Evolutionary conservation across 2,113 vertebrate species (phyloP).

Genomic region (Illadopsis cleaveri): DNA sequence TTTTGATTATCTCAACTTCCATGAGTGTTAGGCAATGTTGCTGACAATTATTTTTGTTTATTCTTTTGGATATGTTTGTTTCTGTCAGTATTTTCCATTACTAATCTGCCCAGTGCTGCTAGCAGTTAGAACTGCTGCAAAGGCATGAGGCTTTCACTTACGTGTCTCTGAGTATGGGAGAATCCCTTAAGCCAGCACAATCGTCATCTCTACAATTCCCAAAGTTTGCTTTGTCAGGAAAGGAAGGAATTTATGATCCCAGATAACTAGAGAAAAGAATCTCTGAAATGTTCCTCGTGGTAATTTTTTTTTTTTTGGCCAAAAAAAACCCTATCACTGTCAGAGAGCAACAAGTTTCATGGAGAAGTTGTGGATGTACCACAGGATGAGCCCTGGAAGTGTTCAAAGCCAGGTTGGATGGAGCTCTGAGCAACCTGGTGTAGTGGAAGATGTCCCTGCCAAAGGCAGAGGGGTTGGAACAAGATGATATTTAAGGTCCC

Average conservation of each 20-base stretch:
- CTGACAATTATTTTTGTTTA: background rate
- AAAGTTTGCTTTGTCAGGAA: background rate
- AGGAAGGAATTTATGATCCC: background rate
- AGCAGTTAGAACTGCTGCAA: background rate
- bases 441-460: background rate
- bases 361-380: background rate
- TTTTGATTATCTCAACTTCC: background rate
- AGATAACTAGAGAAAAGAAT: background rate
- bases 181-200: background rate
- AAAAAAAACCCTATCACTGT: background rate
- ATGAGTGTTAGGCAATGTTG: background rate
- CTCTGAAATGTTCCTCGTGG: background rate
- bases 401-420: background rate
- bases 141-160: background rate
- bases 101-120: background rate
- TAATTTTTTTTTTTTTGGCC: background rate
- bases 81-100: background rate
- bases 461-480: background rate
- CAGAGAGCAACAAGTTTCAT: background rate
- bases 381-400: background rate
- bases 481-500: background rate
- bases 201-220: background rate
- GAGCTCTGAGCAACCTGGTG: background rate
- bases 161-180: background rate
- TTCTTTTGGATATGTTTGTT: background rate